These are phyloP conservation scores for Cygnus buccinator DNA, from an alignment of 2,113 vertebrate species.

Conservation along the genomic window DNA sequence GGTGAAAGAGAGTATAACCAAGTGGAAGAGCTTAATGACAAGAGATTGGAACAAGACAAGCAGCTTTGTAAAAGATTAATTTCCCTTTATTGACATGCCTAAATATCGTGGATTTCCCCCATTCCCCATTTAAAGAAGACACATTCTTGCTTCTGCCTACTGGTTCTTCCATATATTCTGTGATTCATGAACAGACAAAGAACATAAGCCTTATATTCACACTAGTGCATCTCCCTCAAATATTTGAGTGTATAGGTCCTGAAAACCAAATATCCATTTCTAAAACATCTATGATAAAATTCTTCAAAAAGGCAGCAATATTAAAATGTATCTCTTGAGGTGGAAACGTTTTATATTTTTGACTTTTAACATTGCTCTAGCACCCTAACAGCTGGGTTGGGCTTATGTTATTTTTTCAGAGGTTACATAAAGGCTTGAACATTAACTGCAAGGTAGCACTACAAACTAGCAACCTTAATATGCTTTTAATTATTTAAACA, in stretches of 20 bases:
- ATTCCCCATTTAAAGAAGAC: background rate
- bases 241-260: accelerated
- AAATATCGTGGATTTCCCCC: background rate
- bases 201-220: background rate
- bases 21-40: background rate
- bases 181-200: background rate
- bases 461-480: background rate
- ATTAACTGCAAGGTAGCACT: background rate
- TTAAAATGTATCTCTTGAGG: background rate
- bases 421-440: background rate
- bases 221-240: background rate
- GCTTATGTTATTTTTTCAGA: background rate
- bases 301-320: background rate
- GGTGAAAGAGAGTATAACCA: background rate
- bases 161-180: background rate
- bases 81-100: background rate
- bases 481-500: background rate
- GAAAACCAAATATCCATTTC: background rate
- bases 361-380: background rate
- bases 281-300: background rate
- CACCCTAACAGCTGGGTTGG: background rate
- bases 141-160: background rate
- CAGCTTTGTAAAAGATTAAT: slow-evolving; percentile 2
- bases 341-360: background rate
- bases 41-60: background rate